These are phyloP conservation scores for Geophilus truncorum DNA, from an alignment of 2,888 invertebrate genomes.

Conservation along the genomic window DNA sequence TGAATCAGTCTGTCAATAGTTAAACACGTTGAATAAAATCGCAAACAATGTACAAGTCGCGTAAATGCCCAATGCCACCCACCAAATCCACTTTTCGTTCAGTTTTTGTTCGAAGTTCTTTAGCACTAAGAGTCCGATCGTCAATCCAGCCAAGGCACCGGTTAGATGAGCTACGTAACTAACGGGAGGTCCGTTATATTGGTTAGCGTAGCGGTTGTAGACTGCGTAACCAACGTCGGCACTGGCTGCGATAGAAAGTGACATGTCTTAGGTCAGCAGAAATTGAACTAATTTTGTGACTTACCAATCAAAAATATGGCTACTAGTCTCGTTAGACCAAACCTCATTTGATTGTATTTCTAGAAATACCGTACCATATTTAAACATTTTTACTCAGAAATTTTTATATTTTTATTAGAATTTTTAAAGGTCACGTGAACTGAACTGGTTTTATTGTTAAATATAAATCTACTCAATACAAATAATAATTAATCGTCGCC, in stretches of 20 bases:
- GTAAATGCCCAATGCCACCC: slow-evolving; percentile 89
- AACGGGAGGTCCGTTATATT: slow-evolving; percentile 63
- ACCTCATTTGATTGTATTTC: slow-evolving; percentile 94
- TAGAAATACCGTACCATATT: too few species aligned
- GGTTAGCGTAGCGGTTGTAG: slow-evolving; percentile 78
- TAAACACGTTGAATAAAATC: slow-evolving; percentile 84
- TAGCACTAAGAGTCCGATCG: slow-evolving; percentile 84
- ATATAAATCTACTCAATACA: too few species aligned
- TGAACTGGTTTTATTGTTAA: too few species aligned
- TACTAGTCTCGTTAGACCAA: slow-evolving; percentile 79
- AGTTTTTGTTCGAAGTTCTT: slow-evolving; percentile 92
- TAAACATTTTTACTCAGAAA: too few species aligned
- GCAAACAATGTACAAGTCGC: slow-evolving; percentile 89
- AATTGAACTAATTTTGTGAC: too few species aligned
- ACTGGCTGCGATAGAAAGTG: too few species aligned
- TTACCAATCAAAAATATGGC: slow-evolving; percentile 87
- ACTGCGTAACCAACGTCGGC: slow-evolving; percentile 92
- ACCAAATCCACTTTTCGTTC: slow-evolving; percentile 89
- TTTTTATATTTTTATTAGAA: too few species aligned
- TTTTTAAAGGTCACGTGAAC: too few species aligned
- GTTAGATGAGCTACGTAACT: slow-evolving; percentile 95
- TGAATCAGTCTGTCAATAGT: slow-evolving; percentile 51
- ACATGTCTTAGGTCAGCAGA: too few species aligned
- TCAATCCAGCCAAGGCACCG: slow-evolving; percentile 88
- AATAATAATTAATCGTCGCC: too few species aligned